Evolutionary conservation across 2,888 invertebrate genomes (phyloP).

Genomic region (Ellobium chinense): DNA sequence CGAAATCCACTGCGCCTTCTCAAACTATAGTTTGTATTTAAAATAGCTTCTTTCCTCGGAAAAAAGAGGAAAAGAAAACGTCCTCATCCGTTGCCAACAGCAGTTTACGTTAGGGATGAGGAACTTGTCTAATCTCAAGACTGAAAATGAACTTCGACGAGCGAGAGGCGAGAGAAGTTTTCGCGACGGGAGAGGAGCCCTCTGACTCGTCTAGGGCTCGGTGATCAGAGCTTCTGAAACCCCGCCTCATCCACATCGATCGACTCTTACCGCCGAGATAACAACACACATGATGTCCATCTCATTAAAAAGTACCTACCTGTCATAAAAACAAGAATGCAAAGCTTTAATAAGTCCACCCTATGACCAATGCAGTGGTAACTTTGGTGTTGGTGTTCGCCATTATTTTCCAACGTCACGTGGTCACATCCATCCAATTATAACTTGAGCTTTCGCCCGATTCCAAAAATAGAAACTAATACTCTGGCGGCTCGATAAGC

Average conservation of each 20-base stretch:
- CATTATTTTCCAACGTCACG: conserved; percentile 51
- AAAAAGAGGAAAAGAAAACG: background rate
- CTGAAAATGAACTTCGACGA: conserved; percentile 20
- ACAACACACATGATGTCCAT: background rate
- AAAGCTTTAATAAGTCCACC: conserved; percentile 18
- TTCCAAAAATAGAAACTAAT: conserved; percentile 41
- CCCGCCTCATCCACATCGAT: background rate
- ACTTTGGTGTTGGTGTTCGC: conserved; percentile 47
- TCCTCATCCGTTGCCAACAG: background rate
- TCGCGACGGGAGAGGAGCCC: background rate
- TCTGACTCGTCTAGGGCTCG: background rate
- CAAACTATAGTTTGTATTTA: background rate
- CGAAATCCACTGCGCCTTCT: background rate
- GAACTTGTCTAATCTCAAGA: conserved; percentile 8
- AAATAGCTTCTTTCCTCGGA: background rate
- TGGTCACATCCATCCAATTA: conserved; percentile 52
- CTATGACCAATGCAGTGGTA: background rate
- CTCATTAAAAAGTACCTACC: background rate
- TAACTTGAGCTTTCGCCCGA: conserved; percentile 46
- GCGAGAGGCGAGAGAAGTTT: conserved; percentile 31
- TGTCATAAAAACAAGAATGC: conserved; percentile 2
- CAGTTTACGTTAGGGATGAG: conserved; percentile 17
- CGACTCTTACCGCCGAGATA: background rate
- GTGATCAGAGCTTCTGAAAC: background rate
- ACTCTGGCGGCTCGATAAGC: conserved; percentile 26